phyloP scores from a whole-genome alignment of 2,797 vertebrate species.

The Chloroceryle inda region DNA sequence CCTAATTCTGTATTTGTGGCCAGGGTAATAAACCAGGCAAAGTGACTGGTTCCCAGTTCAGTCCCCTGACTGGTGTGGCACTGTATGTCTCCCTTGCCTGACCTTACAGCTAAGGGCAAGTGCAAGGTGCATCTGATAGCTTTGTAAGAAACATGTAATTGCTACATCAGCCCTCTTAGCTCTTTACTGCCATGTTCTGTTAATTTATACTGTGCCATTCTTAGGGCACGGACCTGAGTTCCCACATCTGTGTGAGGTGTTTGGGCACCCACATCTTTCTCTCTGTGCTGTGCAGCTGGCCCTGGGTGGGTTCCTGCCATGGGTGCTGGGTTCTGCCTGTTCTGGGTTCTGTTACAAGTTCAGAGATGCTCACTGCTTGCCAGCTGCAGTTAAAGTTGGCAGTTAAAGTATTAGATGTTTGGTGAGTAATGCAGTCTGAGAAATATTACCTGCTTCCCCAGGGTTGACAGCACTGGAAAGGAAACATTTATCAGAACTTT shows the following conservation, averaged over 20 bases:
- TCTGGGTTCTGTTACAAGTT: background rate
- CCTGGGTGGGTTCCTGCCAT: accelerated
- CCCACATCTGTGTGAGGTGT: background rate
- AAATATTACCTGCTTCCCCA: background rate
- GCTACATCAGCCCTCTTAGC: accelerated
- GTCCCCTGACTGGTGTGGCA: accelerated
- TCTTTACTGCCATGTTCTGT: accelerated
- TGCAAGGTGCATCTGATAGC: accelerated
- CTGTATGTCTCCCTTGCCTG: accelerated
- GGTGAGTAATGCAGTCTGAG: background rate
- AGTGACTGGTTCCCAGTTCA: background rate
- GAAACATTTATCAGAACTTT: background rate
- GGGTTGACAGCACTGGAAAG: background rate
- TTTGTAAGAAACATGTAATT: accelerated
- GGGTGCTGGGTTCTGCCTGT: background rate
- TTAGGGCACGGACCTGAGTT: accelerated
- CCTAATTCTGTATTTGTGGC: accelerated
- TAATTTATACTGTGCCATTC: accelerated
- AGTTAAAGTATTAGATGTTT: accelerated
- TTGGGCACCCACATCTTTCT: accelerated
- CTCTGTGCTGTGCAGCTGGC: background rate
- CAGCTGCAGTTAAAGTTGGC: background rate
- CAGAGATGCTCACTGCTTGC: accelerated
- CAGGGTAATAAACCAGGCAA: accelerated
- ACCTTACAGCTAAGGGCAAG: background rate